These are phyloP conservation scores for Myiozetetes cayanensis DNA, from an alignment of 2,113 vertebrate genomes.

Conservation along the genomic window DNA sequence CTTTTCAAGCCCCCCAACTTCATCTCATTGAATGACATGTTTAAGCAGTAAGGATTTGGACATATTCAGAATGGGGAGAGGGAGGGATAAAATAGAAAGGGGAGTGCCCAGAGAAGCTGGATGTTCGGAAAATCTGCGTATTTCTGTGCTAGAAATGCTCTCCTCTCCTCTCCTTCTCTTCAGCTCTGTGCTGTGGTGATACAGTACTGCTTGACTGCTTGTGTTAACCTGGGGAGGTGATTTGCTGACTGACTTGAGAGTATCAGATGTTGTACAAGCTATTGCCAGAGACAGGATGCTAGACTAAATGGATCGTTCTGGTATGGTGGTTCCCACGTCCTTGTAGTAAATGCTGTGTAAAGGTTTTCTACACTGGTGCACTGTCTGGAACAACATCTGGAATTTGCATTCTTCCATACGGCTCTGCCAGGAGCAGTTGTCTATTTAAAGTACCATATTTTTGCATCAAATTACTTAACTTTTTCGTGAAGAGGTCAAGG, in stretches of 20 bases:
- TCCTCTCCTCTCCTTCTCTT: neutral
- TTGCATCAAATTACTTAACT: neutral
- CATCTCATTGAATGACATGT: neutral
- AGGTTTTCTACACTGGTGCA: neutral
- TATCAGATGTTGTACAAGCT: neutral
- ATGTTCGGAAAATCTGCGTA: neutral
- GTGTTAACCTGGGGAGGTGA: neutral
- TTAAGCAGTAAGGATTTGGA: neutral
- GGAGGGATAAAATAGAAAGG: neutral
- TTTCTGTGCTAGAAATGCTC: neutral
- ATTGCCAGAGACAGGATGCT: neutral
- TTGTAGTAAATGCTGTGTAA: neutral
- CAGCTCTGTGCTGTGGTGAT: neutral
- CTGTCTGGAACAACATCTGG: slow-evolving; percentile 39
- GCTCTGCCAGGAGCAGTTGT: neutral
- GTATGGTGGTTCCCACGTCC: neutral
- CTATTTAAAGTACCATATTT: neutral
- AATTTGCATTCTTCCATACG: slow-evolving; percentile 7
- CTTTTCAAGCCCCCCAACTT: neutral
- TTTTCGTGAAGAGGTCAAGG: slow-evolving; percentile 2
- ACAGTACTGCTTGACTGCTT: neutral
- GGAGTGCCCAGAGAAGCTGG: neutral
- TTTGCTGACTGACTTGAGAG: neutral
- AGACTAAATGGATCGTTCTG: neutral
- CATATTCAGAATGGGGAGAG: neutral